Evolutionary conservation across 2,888 invertebrate species (phyloP), one percentile per base, ranked within the genome.

Genomic region (Caenorhabditis sp.): DNA sequence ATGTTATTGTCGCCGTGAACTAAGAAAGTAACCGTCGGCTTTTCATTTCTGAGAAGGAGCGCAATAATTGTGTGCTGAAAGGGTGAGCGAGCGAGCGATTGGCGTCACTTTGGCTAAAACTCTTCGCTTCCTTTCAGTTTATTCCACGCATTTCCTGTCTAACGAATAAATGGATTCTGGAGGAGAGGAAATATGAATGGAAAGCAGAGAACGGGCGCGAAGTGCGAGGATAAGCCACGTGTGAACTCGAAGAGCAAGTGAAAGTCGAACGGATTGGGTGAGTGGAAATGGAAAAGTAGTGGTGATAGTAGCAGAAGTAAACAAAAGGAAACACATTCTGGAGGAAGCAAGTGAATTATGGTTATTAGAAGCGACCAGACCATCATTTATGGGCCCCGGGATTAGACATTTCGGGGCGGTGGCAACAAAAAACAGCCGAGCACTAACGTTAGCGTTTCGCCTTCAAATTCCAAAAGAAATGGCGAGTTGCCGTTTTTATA

Each of bases 221-320:
- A 26, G 43, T 27, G 45, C 39, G 22, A 37, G 41, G 59, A 61
- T 59, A 48, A 66, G 53, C 50, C 45, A 66, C 66, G 59, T 55
- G 89, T 95, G 95, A 66, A 95, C 75, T 76, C 78, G 56, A 30
- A 62, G 32, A 50, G 39, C 50, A 62, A 3, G 24, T 37, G 11
- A 41, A 56, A 58, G 50, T 41, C n/a, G 45, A 35, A 24, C 26
- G n/a, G n/a, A n/a, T n/a, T n/a, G n/a, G n/a, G n/a, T n/a, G n/a
- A n/a, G n/a, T n/a, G n/a, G n/a, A n/a, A n/a, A n/a, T n/a, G n/a
- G n/a, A n/a, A n/a, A n/a, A n/a, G n/a, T n/a, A n/a, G n/a, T n/a
- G n/a, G n/a, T n/a, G n/a, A n/a, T 48, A 30, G 41, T 20, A 27
- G 32, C 20, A 32, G 35, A 32, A 48, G 43, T 45, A 55, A 61